These are phyloP conservation scores for Cyrtonyx montezumae DNA, from an alignment of 2,113 vertebrate species.

Conservation along the genomic window DNA sequence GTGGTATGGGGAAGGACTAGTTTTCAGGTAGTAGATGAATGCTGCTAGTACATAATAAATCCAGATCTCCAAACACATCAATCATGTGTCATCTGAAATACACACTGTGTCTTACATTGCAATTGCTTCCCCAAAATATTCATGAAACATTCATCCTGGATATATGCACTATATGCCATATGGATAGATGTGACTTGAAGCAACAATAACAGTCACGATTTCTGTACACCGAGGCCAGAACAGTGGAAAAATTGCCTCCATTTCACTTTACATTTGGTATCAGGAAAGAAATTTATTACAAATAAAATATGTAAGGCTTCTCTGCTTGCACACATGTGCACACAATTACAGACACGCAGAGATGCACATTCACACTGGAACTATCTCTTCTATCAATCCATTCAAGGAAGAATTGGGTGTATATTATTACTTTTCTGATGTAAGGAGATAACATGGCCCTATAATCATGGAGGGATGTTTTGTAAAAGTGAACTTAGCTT, in stretches of 20 bases:
- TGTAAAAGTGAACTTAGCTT: neutral
- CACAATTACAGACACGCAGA: neutral
- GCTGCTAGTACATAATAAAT: conserved; percentile 59
- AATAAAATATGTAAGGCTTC: neutral
- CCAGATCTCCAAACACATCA: conserved; percentile 63
- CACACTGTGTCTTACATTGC: conserved; percentile 32
- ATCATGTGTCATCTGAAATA: conserved; percentile 62
- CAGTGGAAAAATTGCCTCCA: neutral
- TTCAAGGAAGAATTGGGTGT: neutral
- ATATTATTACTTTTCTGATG: neutral
- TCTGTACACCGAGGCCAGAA: neutral
- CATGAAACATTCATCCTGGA: conserved; percentile 58
- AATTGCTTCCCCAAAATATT: conserved; percentile 28
- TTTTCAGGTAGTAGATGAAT: conserved; percentile 52
- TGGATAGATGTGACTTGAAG: neutral
- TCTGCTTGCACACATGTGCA: accelerated
- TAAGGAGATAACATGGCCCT: neutral
- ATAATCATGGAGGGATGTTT: neutral
- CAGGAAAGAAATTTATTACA: neutral
- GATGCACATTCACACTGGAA: accelerated
- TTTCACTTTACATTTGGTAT: neutral
- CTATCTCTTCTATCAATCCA: neutral
- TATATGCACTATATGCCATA: neutral
- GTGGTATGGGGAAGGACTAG: conserved; percentile 28
- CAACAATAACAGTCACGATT: neutral